Base-by-base conservation (phyloP, 1,140 invertebrate genomes). In the Atopsyche davidsoni region DNA sequence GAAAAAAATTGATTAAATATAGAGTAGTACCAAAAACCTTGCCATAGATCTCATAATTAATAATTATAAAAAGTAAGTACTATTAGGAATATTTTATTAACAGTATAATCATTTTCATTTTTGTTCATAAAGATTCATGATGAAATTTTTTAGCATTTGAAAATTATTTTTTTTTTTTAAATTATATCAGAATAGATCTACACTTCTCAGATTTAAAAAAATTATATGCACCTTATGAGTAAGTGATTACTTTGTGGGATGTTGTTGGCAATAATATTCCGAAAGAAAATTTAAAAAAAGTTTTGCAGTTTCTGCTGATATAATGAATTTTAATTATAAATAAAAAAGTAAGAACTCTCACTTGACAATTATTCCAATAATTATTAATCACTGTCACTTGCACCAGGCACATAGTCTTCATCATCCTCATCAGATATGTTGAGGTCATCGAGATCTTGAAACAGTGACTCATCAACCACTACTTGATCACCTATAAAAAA, bases 401-500 rank as follows among this genome's bases (percentile, higher is more conserved):
- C 62, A 7, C 68, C 68, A 1, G 76, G 77, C 23, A 76, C 74
- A 63, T 72, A 78, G 57, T 79, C 76, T 52, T 76, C 76, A 63
- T 80, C 82, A 62, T 82, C 75, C 31, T 77, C 76, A 17, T 86
- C 86, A 53, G 89, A 89, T 38, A 95, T 68, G 55, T 93, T 91
- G 23, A 95, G 72, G 66, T 94, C 90, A 58, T 92, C 89, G 49
- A 95, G 67, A 72, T 94, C 89, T 83, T 95, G 89, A 67, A 96
- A 96, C 4, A 96, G 68, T 36, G 89, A 89, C 72, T 96, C 93
- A 73, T 96, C 92, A 14, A 96, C 91, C 72, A 93, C 91, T 1
- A 96, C 89, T 54, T 81, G 78, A 70, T 92, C 92, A 60, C 85
- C 87, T 81, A 46, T 57, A 47, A 41, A 55, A 28, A 53, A 34